Evolutionary conservation across 2,113 vertebrate species (phyloP), one percentile per base, ranked within the genome.

Genomic region (Oncorhynchus keta): DNA sequence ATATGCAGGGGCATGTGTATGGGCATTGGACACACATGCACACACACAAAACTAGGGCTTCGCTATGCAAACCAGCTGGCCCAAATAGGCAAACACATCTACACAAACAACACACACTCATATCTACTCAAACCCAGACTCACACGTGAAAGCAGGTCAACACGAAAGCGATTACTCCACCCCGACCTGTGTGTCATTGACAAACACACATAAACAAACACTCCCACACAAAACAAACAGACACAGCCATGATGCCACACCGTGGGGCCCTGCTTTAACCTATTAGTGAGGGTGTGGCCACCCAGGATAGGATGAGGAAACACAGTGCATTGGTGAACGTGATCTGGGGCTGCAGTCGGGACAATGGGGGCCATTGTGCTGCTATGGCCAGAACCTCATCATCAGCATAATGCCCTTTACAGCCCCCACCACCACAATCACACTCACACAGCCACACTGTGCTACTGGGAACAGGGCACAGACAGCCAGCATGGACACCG

Each of bases 301-400:
- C 71, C 76, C 76, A 86, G 85, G 84, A 89, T 75, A 86, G 85
- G 84, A 89, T 77, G 81, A 77, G 90, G 83, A 89, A 91, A 86
- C 86, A 76, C 89, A 88, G 88, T 57, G 24, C 76, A 81, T 73
- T 81, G 88, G 81, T 84, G 82, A 90, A 92, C 83, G 86, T 76
- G 83, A 91, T 92, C 89, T 78, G 79, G 80, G 79, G 75, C 79
- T 75, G 76, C 78, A 79, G 81, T 81, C 79, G 84, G 14, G 77
- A 93, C 92, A 93, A 92, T 88, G 77, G 78, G 61, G 74, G 22
- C 86, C 80, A 91, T 91, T 93, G 89, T 93, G 32, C 73, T 74
- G 67, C 74, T 32, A 65, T 26, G 39, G 35, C 35, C 35, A 35
- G 67, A 84, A 87, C 87, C 80, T 83, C 86, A 81, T 87, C 89